Evolutionary conservation across 2,888 invertebrate genomes (phyloP).

Genomic region (Caenorhabditis angaria): DNA sequence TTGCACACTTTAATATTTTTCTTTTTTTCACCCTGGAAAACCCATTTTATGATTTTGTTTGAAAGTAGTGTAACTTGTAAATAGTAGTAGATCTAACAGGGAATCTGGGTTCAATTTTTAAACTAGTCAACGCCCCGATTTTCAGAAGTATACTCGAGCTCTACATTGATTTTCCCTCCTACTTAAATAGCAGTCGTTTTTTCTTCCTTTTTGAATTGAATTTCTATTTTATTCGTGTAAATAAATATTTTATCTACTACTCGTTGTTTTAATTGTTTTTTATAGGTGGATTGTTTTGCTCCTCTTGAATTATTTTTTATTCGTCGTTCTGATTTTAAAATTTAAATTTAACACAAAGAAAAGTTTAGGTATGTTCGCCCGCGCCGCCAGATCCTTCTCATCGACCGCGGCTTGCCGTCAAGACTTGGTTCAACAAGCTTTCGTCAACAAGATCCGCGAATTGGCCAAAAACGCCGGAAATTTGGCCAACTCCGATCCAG

Average conservation of each 20-base stretch:
- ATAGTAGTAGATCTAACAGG: neutral
- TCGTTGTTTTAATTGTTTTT: neutral
- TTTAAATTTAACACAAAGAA: neutral
- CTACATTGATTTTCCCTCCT: conserved; percentile 16
- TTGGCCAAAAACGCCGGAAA: conserved; percentile 68
- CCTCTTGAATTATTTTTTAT: neutral
- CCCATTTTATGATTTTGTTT: neutral
- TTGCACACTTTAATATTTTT: conserved; percentile 24
- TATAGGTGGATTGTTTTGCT: neutral
- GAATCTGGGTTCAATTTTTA: neutral
- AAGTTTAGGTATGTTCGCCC: conserved; percentile 44
- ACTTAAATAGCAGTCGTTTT: too few species aligned
- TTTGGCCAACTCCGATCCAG: conserved; percentile 66
- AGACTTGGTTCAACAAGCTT: conserved; percentile 68
- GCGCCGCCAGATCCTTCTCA: conserved; percentile 55
- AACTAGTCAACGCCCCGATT: conserved; percentile 6
- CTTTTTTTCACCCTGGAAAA: neutral
- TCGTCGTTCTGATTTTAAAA: neutral
- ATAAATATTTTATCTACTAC: neutral
- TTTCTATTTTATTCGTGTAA: conserved; percentile 6
- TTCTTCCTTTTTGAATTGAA: neutral
- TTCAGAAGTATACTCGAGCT: conserved; percentile 40
- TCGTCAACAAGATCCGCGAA: conserved; percentile 69
- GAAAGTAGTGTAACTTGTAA: neutral
- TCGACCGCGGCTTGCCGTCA: conserved; percentile 50